A percentile compares a stretch with the other conserved stretches of the same genome.
phyloP scores from a whole-genome alignment of 2,113 vertebrate genomes.

The Engraulis encrasicolus region DNA sequence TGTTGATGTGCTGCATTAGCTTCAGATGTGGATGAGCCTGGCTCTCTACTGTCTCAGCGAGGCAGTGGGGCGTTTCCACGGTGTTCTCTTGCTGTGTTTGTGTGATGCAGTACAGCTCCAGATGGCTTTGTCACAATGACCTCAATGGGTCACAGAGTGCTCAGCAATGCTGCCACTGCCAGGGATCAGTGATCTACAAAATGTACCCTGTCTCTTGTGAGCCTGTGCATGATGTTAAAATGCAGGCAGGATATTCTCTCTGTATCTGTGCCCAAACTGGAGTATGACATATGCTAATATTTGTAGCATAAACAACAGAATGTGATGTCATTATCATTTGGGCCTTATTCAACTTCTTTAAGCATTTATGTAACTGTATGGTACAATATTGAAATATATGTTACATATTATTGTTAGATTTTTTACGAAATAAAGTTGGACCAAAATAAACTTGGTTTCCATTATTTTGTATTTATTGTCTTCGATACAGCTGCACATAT shows the following conservation, averaged over 20 bases:
- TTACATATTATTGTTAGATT: too few relatives aligned
- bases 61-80: not conserved
- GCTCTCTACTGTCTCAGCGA: too few relatives aligned
- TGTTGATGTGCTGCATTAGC: not conserved
- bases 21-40: not conserved
- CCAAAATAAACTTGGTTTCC: too few relatives aligned
- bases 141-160: slow-evolving; percentile 55
- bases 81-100: slow-evolving; percentile 26
- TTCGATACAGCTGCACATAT: not conserved
- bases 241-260: not conserved
- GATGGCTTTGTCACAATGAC: slow-evolving; percentile 57
- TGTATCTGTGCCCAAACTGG: too few relatives aligned
- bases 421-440: too few relatives aligned
- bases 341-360: too few relatives aligned
- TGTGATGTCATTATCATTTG: too few relatives aligned
- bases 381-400: too few relatives aligned
- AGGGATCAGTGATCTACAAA: not conserved
- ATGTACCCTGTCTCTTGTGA: not conserved
- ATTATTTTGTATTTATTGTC: too few relatives aligned
- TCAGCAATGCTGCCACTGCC: slow-evolving; percentile 33
- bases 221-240: not conserved
- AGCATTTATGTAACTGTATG: too few relatives aligned
- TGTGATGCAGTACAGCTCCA: slow-evolving; percentile 43
- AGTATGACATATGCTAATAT: too few relatives aligned
- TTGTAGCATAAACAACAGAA: too few relatives aligned